phyloP scores from a whole-genome alignment of 1,140 invertebrate species.

The Drosophila nigrodunni region DNA sequence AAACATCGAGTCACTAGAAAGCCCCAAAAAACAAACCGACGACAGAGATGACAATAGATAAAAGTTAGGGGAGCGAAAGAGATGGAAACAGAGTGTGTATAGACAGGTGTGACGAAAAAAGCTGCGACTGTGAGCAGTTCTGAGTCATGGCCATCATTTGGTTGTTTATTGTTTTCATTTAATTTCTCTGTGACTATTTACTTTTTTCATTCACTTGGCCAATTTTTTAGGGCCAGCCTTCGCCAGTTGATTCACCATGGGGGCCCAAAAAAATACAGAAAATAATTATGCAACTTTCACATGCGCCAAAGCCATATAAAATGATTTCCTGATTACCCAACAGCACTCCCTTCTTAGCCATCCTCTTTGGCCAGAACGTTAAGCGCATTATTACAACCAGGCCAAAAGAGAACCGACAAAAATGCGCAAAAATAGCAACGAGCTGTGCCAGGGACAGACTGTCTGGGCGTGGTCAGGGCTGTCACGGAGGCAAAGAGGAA shows the following conservation, averaged over 20 bases:
- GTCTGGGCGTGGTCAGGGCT: neutral
- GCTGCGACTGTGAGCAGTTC: constrained; percentile 3
- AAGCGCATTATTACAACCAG: constrained; percentile 70
- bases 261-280: neutral
- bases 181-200: neutral
- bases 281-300: constrained; percentile 61
- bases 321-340: constrained; percentile 60
- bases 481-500: constrained; percentile 23
- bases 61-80: neutral
- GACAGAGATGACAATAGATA: too few relatives aligned
- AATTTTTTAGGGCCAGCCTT: constrained; percentile 38
- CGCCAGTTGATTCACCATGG: constrained; percentile 22
- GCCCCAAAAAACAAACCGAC: neutral
- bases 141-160: constrained; percentile 33
- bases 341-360: neutral
- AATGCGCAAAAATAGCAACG: constrained; percentile 45
- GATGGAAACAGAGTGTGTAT: neutral
- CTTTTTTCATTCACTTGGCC: constrained; percentile 12
- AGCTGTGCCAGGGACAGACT: constrained; percentile 5
- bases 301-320: constrained; percentile 67
- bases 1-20: neutral
- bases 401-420: constrained; percentile 3
- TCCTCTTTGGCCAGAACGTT: constrained; percentile 35
- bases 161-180: constrained; percentile 20
- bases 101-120: constrained; percentile 34